A percentile compares a stretch with the other conserved stretches of the same genome.
These are phyloP conservation scores for Karalla daura DNA, from an alignment of 2,797 vertebrate species.

Conservation along the genomic window DNA sequence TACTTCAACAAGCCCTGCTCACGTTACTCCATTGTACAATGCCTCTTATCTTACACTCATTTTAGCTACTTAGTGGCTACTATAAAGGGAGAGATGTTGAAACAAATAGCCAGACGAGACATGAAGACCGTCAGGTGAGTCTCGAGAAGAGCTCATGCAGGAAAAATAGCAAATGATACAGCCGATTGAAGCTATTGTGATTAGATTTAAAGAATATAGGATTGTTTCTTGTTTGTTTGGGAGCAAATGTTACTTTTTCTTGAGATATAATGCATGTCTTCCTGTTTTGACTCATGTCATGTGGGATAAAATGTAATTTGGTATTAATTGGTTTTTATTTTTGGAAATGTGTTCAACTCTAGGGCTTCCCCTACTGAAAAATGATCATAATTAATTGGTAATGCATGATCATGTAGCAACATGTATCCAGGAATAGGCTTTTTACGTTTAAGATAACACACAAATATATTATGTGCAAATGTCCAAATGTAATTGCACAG, in stretches of 20 bases:
- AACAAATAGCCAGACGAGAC: background rate
- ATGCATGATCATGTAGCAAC: too few relatives aligned
- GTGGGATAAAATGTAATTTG: background rate
- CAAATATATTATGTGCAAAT: too few relatives aligned
- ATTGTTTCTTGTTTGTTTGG: background rate
- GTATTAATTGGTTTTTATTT: too few relatives aligned
- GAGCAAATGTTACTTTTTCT: background rate
- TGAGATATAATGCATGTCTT: too few relatives aligned
- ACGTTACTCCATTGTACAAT: constrained; percentile 53
- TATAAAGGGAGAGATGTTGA: constrained; percentile 57
- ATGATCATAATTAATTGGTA: too few relatives aligned
- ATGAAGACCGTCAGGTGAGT: constrained; percentile 42
- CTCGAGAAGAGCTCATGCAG: background rate
- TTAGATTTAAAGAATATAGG: background rate
- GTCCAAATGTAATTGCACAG: background rate
- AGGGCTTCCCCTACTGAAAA: too few relatives aligned
- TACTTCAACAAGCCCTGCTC: constrained; percentile 18
- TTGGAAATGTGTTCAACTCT: too few relatives aligned
- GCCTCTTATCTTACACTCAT: constrained; percentile 49
- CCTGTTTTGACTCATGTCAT: background rate
- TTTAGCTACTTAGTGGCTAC: constrained; percentile 16
- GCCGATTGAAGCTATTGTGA: background rate
- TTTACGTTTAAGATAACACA: too few relatives aligned
- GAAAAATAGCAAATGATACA: background rate
- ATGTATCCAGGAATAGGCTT: background rate